Percentiles rank a stretch among this genome's conserved stretches.
phyloP scores from a whole-genome alignment of 2,888 invertebrate genomes.

The Dendrolimus pini region DNA sequence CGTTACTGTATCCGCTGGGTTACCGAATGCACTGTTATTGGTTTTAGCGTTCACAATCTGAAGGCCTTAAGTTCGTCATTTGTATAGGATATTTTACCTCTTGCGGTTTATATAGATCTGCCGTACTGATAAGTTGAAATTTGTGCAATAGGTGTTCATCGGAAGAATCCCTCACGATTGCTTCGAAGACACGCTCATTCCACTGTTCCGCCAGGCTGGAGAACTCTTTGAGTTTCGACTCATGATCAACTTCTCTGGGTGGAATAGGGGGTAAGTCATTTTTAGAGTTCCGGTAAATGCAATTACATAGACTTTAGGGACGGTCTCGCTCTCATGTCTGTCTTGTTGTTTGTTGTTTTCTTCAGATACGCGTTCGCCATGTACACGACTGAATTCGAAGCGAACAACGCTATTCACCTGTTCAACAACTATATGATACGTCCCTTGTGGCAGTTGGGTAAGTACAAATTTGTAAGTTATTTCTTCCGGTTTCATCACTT shows the following conservation, averaged over 20 bases:
- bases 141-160: slow-evolving; percentile 64
- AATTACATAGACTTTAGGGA: no score
- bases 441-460: slow-evolving; percentile 78
- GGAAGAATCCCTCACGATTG: slow-evolving; percentile 82
- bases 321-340: no score
- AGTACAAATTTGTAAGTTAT: slow-evolving; percentile 11
- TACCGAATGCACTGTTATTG: no score
- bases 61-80: no score
- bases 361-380: slow-evolving; percentile 83
- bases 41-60: no score
- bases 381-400: slow-evolving; percentile 77
- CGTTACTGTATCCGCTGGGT: no score
- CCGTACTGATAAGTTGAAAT: no score
- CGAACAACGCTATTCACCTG: slow-evolving; percentile 78
- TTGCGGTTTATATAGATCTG: no score
- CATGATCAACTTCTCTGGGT: slow-evolving; percentile 86
- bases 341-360: slow-evolving; percentile 1
- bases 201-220: slow-evolving; percentile 75
- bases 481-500: no score
- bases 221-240: slow-evolving; percentile 83
- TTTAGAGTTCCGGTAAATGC: neutral
- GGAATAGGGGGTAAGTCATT: slow-evolving; percentile 80
- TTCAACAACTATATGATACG: slow-evolving; percentile 83
- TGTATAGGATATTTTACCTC: no score
- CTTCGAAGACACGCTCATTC: slow-evolving; percentile 80